A percentile compares a stretch with the other conserved stretches of the same genome.
Conservation (phyloP, 1,140 invertebrate genomes). For the Caligus rogercresseyi region DNA sequence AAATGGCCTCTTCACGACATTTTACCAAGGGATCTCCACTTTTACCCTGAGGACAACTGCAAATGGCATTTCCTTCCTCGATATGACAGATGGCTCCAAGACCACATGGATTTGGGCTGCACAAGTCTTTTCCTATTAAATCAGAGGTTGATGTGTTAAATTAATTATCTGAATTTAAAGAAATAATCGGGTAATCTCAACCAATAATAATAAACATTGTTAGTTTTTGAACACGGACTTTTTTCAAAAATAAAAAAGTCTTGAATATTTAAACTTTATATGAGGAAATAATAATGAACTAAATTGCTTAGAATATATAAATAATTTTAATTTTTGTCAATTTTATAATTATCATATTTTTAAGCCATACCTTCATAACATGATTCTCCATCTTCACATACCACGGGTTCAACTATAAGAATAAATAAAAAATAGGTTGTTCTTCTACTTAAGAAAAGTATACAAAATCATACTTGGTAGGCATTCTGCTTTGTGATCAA, state of each 20-base stretch:
- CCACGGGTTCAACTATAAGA: constrained; percentile 4
- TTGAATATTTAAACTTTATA: background rate
- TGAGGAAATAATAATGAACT: too few species aligned
- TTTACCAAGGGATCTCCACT: constrained; percentile 78
- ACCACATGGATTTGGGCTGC: constrained; percentile 64
- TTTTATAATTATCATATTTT: background rate
- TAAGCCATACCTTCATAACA: constrained; percentile 1
- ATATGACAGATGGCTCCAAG: constrained; percentile 60
- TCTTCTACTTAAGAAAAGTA: background rate
- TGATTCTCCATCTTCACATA: background rate
- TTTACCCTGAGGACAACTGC: constrained; percentile 66
- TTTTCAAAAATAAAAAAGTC: background rate
- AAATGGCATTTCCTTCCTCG: constrained; percentile 66
- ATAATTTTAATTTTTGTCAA: too few species aligned
- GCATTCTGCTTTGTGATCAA: constrained; percentile 56
- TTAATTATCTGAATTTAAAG: too few species aligned
- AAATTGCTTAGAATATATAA: too few species aligned
- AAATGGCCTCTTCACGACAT: constrained; percentile 75
- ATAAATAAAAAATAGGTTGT: constrained; percentile 15
- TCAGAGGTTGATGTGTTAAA: too few species aligned
- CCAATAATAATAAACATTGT: background rate
- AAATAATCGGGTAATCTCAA: background rate
- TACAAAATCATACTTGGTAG: constrained; percentile 41
- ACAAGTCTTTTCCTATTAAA: constrained; percentile 42
- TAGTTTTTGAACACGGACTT: background rate